Evolutionary conservation across 2,888 invertebrate genomes (phyloP).

Genomic region (Acrobasis suavella): DNA sequence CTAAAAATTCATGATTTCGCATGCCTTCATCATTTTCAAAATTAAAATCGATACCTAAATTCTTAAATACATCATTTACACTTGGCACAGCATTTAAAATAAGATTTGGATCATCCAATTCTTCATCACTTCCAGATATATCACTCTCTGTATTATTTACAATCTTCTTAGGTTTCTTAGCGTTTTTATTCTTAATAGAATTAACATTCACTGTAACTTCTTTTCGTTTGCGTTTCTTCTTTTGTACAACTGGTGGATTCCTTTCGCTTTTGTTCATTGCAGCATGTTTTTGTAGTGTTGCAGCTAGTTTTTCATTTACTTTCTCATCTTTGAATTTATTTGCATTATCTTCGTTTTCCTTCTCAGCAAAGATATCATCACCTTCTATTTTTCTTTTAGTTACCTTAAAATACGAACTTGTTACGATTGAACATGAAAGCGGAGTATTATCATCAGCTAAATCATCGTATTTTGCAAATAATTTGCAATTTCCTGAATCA

Average conservation of each 20-base stretch:
- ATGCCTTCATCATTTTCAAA: constrained; percentile 34
- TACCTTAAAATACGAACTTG: constrained; percentile 73
- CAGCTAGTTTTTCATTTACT: constrained; percentile 58
- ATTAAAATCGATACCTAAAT: constrained; percentile 62
- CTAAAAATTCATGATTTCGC: constrained; percentile 21
- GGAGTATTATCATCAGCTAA: constrained; percentile 65
- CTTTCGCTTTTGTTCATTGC: constrained; percentile 56
- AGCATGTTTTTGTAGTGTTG: constrained; percentile 68
- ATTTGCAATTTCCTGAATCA: constrained; percentile 45
- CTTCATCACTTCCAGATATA: constrained; percentile 39
- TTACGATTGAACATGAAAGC: constrained; percentile 65
- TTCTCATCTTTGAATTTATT: constrained; percentile 35
- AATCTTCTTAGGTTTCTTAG: constrained; percentile 44
- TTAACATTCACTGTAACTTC: constrained; percentile 50
- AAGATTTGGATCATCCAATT: constrained; percentile 39
- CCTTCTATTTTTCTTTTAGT: constrained; percentile 35
- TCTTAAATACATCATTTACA: constrained; percentile 70
- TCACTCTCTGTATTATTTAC: constrained; percentile 32
- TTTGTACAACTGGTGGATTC: constrained; percentile 46
- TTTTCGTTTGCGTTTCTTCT: constrained; percentile 60
- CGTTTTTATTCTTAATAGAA: constrained; percentile 41
- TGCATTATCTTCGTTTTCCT: constrained; percentile 34
- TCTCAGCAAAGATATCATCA: constrained; percentile 29
- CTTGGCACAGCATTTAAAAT: constrained; percentile 69
- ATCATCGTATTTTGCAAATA: constrained; percentile 65